Evolutionary conservation across 1,140 invertebrate species (phyloP).

Genomic region (Spodoptera frugiperda): DNA sequence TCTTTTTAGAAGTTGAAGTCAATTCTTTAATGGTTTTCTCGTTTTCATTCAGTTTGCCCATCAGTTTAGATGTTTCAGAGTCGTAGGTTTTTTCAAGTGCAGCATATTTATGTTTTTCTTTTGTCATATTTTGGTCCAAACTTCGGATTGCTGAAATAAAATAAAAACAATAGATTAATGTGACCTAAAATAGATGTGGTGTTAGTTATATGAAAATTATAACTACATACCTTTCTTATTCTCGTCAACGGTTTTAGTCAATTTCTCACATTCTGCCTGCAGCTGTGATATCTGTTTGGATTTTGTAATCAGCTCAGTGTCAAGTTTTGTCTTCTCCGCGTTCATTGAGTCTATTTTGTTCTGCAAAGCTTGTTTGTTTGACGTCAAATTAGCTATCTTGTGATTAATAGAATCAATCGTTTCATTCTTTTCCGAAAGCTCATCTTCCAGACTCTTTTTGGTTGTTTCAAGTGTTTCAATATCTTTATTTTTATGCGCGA

Average conservation of each 20-base stretch:
- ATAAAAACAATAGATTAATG: background rate
- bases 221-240: conserved; percentile 48
- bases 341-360: conserved; percentile 33
- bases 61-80: conserved; percentile 53
- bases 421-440: conserved; percentile 40
- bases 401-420: conserved; percentile 32
- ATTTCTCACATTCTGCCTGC: conserved; percentile 38
- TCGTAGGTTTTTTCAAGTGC: conserved; percentile 54
- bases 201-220: background rate
- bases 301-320: conserved; percentile 46
- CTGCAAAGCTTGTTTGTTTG: conserved; percentile 46
- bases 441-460: conserved; percentile 40
- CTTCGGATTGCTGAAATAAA: conserved; percentile 49
- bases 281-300: conserved; percentile 42
- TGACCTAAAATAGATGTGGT: background rate
- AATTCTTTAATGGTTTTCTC: conserved; percentile 59
- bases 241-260: conserved; percentile 45
- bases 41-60: conserved; percentile 57
- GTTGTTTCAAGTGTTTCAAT: conserved; percentile 32
- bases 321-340: conserved; percentile 46
- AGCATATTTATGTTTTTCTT: conserved; percentile 51
- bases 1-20: conserved; percentile 45
- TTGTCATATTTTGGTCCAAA: conserved; percentile 51
- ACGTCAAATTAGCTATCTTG: conserved; percentile 10
- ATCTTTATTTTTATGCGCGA: conserved; percentile 27